Evolutionary conservation across 2,113 vertebrate genomes (phyloP), one percentile per base, ranked within the genome.

Genomic region (Tupaia chinensis): DNA sequence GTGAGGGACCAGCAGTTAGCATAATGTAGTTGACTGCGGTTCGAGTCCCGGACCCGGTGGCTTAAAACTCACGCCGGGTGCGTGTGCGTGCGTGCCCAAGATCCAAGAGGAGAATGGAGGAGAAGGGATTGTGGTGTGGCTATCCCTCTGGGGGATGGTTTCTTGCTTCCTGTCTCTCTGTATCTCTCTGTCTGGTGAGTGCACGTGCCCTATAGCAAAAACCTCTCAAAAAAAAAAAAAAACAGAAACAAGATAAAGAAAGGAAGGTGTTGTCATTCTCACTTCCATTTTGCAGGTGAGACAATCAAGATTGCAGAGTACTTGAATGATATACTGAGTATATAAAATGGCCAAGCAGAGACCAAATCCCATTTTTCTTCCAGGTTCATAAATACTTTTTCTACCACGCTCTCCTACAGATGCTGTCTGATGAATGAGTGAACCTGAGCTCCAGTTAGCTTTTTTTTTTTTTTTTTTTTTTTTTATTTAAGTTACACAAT

Each of bases 371-470:
- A 12, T 73, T 93, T 93, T 63, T 53, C 58, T 84, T 79, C 66
- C 32, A 65, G 32, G 53, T 89, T 90, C 70, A n/a, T 56, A 83
- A 81, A 68, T 69, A 29, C 0, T 54, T 34, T 88, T 92, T 32
- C 44, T 82, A 19, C 56, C 68, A 17, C 3, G 54, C 19, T 78
- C 29, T 77, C 20, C 74, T 29, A 14, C 74, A 73, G 85, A 82
- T 68, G 32, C 78, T 96, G 32, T 74, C 94, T 95, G 89, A 90
- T 76, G 74, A 94, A 91, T 53, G 58, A 91, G 17, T 32, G 19
- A 58, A 87, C 91, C 58, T 83, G 93, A 72, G 61, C 77, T 85
- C 89, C 72, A 60, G 60, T 87, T 91, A 66, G 53, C 15, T 10
- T 63, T 70, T 88, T 44, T 5, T n/a, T n/a, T n/a, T 73, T 32